A percentile compares a stretch with the other conserved stretches of the same genome.
phyloP scores from a whole-genome alignment of 2,888 invertebrate genomes.

The Cacoxenus indagator region DNA sequence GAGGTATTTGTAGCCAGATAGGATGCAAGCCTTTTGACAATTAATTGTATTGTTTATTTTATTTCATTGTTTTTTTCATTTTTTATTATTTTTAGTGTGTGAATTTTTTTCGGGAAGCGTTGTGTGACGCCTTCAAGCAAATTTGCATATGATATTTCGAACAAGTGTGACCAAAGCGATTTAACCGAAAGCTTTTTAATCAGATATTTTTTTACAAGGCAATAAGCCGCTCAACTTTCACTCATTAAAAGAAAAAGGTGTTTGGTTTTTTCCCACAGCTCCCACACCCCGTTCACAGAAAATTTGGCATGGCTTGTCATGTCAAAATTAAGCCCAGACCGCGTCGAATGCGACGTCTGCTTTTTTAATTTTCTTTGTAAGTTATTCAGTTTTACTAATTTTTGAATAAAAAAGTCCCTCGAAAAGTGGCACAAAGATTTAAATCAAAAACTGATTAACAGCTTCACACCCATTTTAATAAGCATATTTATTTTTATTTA shows the following conservation, averaged over 20 bases:
- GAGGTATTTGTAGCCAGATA: no score
- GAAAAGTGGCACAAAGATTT: constrained; percentile 32
- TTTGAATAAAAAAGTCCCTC: no score
- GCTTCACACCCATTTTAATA: constrained; percentile 55
- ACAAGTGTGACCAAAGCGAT: no score
- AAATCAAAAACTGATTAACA: constrained; percentile 51
- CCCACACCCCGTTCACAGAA: constrained; percentile 21
- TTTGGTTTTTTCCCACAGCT: not conserved
- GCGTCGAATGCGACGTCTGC: not conserved
- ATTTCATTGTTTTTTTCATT: no score
- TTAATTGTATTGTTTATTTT: no score
- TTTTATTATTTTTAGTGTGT: no score
- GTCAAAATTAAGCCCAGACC: not conserved
- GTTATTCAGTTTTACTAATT: not conserved
- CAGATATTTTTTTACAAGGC: not conserved
- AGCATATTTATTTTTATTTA: constrained; percentile 41
- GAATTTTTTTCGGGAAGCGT: no score
- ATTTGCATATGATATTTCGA: no score
- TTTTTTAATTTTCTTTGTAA: not conserved
- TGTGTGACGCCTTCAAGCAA: no score
- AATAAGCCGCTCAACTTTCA: not conserved
- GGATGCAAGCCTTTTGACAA: no score
- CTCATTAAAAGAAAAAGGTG: not conserved
- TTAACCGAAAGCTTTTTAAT: no score
- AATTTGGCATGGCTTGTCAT: not conserved